These are phyloP conservation scores for Orius insidiosus DNA, from an alignment of 1,140 invertebrate genomes.

Conservation along the genomic window DNA sequence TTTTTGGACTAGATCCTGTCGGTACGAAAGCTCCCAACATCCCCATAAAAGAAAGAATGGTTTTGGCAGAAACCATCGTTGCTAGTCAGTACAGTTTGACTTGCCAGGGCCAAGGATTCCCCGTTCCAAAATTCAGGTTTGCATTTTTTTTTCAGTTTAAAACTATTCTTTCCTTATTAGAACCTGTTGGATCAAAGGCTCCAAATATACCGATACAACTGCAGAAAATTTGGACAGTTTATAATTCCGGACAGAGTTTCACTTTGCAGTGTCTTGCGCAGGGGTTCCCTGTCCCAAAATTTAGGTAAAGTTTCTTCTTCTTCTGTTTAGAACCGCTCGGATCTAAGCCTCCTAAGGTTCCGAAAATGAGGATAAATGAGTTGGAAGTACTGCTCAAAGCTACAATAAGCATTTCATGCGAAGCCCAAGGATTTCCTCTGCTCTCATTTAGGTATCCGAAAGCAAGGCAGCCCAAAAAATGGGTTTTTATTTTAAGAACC, in stretches of 20 bases:
- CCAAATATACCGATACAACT: slow-evolving; percentile 1
- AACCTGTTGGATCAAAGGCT: slow-evolving; percentile 10
- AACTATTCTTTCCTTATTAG: neutral
- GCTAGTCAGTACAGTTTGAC: neutral
- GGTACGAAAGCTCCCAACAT: slow-evolving; percentile 10
- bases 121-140: slow-evolving; percentile 22
- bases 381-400: slow-evolving; percentile 6
- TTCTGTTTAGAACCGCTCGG: slow-evolving; percentile 22
- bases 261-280: slow-evolving; percentile 45
- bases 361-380: slow-evolving; percentile 13
- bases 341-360: slow-evolving; percentile 19
- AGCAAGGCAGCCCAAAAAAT: neutral
- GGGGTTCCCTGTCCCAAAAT: slow-evolving; percentile 35
- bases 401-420: slow-evolving; percentile 22
- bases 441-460: slow-evolving; percentile 23
- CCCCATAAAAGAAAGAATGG: slow-evolving; percentile 7
- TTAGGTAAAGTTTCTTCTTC: slow-evolving; percentile 18
- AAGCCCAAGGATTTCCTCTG: slow-evolving; percentile 23
- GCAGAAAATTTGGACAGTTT: slow-evolving; percentile 9
- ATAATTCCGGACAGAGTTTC: slow-evolving; percentile 21
- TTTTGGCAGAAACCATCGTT: slow-evolving; percentile 1
- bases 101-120: slow-evolving; percentile 22
- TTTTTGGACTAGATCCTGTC: slow-evolving; percentile 10
- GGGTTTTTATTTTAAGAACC: slow-evolving; percentile 27
- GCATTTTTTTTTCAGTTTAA: too few relatives aligned